Conservation (phyloP, 2,888 invertebrate species). For the Tachina lurida region DNA sequence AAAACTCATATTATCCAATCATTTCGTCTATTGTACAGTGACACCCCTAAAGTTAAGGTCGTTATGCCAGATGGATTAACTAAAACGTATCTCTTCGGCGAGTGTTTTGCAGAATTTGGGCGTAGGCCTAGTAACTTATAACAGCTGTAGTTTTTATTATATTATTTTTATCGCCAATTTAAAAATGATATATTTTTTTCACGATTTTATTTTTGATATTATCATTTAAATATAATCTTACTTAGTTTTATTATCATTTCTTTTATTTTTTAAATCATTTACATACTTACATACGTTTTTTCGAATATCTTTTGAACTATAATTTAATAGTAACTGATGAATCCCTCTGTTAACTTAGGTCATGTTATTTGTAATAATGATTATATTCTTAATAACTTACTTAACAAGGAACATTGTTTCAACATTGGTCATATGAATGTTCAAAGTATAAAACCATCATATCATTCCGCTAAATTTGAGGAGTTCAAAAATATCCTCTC, state of each 20-base stretch:
- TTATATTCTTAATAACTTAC: constrained; percentile 16
- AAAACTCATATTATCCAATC: background rate
- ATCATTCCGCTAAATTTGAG: background rate
- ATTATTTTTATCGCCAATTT: constrained; percentile 8
- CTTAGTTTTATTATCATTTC: too few species aligned
- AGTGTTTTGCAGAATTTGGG: constrained; percentile 9
- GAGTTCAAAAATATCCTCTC: background rate
- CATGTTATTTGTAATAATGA: constrained; percentile 10
- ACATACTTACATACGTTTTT: background rate
- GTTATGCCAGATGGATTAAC: background rate
- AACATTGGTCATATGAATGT: constrained; percentile 16
- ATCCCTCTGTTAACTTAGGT: constrained; percentile 4
- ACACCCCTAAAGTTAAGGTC: constrained; percentile 12
- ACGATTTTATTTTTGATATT: background rate
- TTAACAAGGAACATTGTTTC: constrained; percentile 13
- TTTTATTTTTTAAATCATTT: too few species aligned
- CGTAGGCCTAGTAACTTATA: background rate
- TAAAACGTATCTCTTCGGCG: background rate
- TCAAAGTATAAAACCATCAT: constrained; percentile 17
- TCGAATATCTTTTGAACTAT: background rate
- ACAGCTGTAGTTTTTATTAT: background rate
- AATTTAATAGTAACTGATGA: background rate
- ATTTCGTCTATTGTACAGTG: background rate
- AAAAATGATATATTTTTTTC: background rate
- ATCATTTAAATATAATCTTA: too few species aligned